Evolutionary conservation across 1,140 invertebrate genomes (phyloP).

Genomic region (Lepidurus couesii): DNA sequence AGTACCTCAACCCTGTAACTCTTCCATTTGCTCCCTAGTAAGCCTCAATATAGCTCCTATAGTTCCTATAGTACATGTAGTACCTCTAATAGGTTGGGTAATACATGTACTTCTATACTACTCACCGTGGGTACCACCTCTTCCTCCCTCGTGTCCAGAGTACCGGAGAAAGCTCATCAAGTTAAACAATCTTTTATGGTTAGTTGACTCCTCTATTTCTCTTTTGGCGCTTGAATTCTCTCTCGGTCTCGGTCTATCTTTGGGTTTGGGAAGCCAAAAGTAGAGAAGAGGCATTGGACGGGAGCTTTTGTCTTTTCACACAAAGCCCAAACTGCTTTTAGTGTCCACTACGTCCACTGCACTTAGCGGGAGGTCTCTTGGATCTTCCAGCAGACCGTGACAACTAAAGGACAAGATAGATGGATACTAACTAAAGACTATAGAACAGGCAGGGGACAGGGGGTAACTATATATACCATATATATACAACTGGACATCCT

Average conservation of each 20-base stretch:
- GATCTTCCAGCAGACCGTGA: conserved; percentile 4
- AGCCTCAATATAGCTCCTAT: too few relatives aligned
- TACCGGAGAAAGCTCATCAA: background rate
- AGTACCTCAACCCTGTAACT: too few relatives aligned
- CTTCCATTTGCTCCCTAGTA: too few relatives aligned
- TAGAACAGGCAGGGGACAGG: background rate
- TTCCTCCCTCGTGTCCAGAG: background rate
- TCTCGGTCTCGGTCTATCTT: too few relatives aligned
- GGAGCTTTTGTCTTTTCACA: conserved; percentile 18
- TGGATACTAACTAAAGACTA: conserved; percentile 1
- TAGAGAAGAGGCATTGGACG: background rate
- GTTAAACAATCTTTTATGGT: conserved; percentile 10
- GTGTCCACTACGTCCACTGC: conserved; percentile 20
- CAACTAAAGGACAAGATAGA: conserved; percentile 15
- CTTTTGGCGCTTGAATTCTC: background rate
- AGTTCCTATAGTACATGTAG: too few relatives aligned
- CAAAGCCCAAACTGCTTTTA: conserved; percentile 6
- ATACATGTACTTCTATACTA: too few relatives aligned
- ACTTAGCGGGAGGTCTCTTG: conserved; percentile 3
- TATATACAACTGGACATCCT: background rate
- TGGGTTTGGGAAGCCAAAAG: background rate
- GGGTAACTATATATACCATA: conserved; percentile 9
- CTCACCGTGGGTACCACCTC: too few relatives aligned
- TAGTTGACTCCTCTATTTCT: background rate
- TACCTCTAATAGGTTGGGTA: too few relatives aligned